Evolutionary conservation across 2,888 invertebrate species (phyloP).

Genomic region (Melanophora roralis): DNA sequence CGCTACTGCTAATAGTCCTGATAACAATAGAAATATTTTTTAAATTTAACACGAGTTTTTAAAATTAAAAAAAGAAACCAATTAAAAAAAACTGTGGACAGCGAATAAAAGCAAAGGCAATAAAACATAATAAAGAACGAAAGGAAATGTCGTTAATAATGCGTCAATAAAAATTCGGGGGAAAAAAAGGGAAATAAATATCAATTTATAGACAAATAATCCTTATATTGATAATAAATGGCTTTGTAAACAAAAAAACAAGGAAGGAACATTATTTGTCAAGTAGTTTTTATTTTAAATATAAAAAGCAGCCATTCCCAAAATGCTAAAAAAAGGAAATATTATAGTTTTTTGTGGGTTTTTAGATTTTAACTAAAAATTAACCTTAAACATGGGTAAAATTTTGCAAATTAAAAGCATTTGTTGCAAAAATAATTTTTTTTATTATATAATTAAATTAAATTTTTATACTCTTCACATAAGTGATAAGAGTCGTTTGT

Average conservation of each 20-base stretch:
- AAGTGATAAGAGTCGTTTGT: no score
- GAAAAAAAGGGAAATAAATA: constrained; percentile 37
- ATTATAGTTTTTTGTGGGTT: no score
- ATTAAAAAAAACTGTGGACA: background rate
- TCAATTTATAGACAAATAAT: constrained; percentile 59
- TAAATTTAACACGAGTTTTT: constrained; percentile 57
- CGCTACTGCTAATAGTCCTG: constrained; percentile 52
- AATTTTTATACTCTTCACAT: no score
- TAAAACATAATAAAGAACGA: constrained; percentile 15
- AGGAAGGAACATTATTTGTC: constrained; percentile 45
- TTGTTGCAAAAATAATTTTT: no score
- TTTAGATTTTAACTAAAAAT: no score
- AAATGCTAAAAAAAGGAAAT: no score
- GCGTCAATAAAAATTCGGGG: constrained; percentile 20
- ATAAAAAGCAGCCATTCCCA: background rate
- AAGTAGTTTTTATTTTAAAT: constrained; percentile 29
- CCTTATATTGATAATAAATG: constrained; percentile 52
- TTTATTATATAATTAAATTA: no score
- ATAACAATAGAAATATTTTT: constrained; percentile 55
- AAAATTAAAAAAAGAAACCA: constrained; percentile 17
- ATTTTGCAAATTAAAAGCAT: no score
- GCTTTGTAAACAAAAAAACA: no score
- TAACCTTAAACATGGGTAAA: no score
- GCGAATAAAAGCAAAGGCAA: background rate
- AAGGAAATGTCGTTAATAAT: constrained; percentile 59